Base-by-base conservation (phyloP, 2,888 invertebrate species). In the Fragum whitleyi region DNA sequence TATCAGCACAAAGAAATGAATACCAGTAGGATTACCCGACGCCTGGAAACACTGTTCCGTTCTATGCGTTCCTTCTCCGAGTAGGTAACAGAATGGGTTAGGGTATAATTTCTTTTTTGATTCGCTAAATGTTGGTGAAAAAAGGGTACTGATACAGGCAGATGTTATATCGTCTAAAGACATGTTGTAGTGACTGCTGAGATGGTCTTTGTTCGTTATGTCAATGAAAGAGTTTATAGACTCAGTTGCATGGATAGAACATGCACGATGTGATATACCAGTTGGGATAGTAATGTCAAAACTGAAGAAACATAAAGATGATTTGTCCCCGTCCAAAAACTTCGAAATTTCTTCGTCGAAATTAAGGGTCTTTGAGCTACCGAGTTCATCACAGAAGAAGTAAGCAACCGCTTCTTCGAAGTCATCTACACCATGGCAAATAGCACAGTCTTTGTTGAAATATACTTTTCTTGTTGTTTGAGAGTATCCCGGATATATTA, bases 391-490 rank as follows among this genome's bases (percentile, higher is more conserved):
- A n/a, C 61, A 61, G 5, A 61, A n/a, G 9, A 61, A n/a, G 7
- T 29, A 29, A 61, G 11, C 19, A 19, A 19, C 14, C 16, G n/a
- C 26, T 61, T 29, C 61, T 32, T 29, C 29, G 9, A 32, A 16
- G 7, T 61, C 61, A 6, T 32, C 11, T 28, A 32, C 61, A 1
- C 61, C 61, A 32, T 61, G 61, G n/a, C 61, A 61, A 19, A 19
- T 32, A 11, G 61, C 61, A 19, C 61, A 61, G 19, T 61, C n/a
- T 19, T 29, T 28, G 61, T 61, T 61, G n/a, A 61, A 32, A 32
- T 61, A 61, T 5, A 61, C 11, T n/a, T 61, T 61, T 6, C n/a
- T 29, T 28, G 16, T 61, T 32, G 26, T 16, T 28, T n/a, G 19
- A 9, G 61, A 61, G 28, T 32, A 61, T 11, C 26, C 61, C 7